Evolutionary conservation across 2,888 invertebrate genomes (phyloP).

Genomic region (Gymnosoma rotundatum): DNA sequence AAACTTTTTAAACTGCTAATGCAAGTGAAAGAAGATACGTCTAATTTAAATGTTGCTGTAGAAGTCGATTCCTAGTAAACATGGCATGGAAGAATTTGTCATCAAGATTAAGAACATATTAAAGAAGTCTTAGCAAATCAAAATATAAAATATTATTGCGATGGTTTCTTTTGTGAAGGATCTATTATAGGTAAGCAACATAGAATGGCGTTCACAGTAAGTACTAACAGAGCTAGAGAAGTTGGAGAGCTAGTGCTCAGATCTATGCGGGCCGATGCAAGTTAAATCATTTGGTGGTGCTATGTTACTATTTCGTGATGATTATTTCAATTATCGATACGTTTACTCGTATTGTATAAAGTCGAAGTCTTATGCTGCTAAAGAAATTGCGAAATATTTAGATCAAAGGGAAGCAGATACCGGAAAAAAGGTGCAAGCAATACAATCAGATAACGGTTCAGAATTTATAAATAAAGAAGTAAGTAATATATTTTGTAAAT

Average conservation of each 20-base stretch:
- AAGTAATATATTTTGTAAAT: slow-evolving; percentile 60
- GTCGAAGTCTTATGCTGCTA: slow-evolving; percentile 22
- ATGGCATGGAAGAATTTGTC: slow-evolving; percentile 73
- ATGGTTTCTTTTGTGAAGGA: not conserved
- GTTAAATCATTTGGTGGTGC: slow-evolving; percentile 68
- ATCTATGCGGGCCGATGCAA: slow-evolving; percentile 52
- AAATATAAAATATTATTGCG: slow-evolving; percentile 34
- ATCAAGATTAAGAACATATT: slow-evolving; percentile 65
- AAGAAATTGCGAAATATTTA: slow-evolving; percentile 39
- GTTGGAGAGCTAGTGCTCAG: too few relatives aligned
- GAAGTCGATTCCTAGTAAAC: slow-evolving; percentile 55
- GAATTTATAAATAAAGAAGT: slow-evolving; percentile 73
- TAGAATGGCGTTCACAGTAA: too few relatives aligned
- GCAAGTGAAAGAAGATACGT: slow-evolving; percentile 30
- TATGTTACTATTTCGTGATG: slow-evolving; percentile 71
- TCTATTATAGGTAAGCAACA: too few relatives aligned
- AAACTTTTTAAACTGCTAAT: not conserved
- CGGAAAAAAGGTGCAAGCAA: too few relatives aligned
- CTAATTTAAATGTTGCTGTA: slow-evolving; percentile 13
- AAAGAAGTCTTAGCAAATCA: slow-evolving; percentile 13
- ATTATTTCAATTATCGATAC: slow-evolving; percentile 58
- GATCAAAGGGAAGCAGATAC: too few relatives aligned
- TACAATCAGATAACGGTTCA: too few relatives aligned
- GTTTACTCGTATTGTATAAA: too few relatives aligned
- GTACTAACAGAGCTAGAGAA: too few relatives aligned